Base-by-base conservation (phyloP, 2,113 vertebrate species). In the Lanius collurio region DNA sequence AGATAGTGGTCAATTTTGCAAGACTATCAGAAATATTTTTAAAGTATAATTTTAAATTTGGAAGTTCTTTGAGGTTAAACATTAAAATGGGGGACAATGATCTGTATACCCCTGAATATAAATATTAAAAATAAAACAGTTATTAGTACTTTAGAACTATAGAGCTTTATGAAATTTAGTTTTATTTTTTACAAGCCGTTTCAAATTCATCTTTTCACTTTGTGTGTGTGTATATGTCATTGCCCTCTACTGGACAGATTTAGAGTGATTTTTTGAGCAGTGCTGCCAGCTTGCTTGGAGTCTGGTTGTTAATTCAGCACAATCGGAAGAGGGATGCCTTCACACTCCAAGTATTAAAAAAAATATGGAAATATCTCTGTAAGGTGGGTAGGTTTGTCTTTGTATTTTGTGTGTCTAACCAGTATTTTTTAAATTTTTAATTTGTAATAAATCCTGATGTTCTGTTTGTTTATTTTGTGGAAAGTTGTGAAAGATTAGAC, bases 171-270 rank as follows among this genome's bases (percentile, higher is more conserved):
- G 35, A 62, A 76, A n/a, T 27, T 79, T 37, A 17, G 12, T 50
- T 83, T 77, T 46, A 7, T 26, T 87, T 89, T 79, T 83, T 55
- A 46, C 13, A 47, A 83, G 20, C 0, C 10, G 8, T 91, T 88
- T 94, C 5, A 35, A 59, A 77, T 46, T 37, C 16, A 59, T 10
- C 55, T 89, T 80, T 57, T 50, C 64, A 4, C 27, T 87, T 26
- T 74, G 16, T 65, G 19, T 87, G 20, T 39, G 18, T 41, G 22
- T 68, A 1, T 83, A 1, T 83, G 42, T 64, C 30, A 65, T 80
- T 95, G 96, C 97, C 97, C 95, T 97, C 97, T 97, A 33, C 94
- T 91, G 97, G 96, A 37, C 31, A 79, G 49, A 78, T 82, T 15
- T n/a, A 52, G 81, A 80, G 79, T 46, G 37, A 30, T 27, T 71